Conservation (phyloP, 2,797 vertebrate genomes). For the Molossus alvarezi region DNA sequence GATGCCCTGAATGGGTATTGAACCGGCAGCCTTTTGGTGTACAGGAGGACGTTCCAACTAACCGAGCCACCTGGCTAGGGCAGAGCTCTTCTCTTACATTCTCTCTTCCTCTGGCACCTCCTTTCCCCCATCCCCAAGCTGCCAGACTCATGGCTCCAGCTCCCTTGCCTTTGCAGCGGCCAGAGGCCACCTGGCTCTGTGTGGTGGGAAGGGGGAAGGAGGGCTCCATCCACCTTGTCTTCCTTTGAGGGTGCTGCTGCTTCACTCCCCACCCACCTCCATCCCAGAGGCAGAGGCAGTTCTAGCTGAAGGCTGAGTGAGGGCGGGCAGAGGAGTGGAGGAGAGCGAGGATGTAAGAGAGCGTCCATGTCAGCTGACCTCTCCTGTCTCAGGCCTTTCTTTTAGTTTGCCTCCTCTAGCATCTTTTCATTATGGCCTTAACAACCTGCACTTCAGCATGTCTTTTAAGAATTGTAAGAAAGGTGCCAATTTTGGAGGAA, state of each 20-base stretch:
- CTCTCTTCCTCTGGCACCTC: not conserved
- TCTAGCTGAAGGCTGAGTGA: not conserved
- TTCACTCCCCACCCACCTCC: not conserved
- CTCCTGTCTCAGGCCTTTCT: not conserved
- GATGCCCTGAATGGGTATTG: not conserved
- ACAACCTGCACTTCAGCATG: not conserved
- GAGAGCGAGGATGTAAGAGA: not conserved
- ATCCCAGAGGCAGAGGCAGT: not conserved
- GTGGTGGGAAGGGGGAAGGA: not conserved
- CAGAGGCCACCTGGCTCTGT: not conserved
- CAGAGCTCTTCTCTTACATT: not conserved
- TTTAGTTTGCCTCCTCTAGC: not conserved
- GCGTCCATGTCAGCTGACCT: not conserved
- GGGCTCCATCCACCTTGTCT: not conserved
- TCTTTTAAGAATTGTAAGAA: constrained; percentile 49
- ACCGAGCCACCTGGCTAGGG: not conserved
- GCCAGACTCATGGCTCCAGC: not conserved
- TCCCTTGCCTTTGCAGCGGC: not conserved
- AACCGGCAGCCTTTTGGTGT: not conserved
- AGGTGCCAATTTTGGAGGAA: not conserved
- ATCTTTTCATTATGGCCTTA: not conserved
- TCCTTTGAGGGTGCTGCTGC: not conserved
- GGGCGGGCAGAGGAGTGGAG: not conserved
- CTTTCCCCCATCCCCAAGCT: not conserved
- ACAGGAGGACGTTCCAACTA: not conserved